phyloP scores from a whole-genome alignment of 2,888 invertebrate species.

The Drosophila mettleri region DNA sequence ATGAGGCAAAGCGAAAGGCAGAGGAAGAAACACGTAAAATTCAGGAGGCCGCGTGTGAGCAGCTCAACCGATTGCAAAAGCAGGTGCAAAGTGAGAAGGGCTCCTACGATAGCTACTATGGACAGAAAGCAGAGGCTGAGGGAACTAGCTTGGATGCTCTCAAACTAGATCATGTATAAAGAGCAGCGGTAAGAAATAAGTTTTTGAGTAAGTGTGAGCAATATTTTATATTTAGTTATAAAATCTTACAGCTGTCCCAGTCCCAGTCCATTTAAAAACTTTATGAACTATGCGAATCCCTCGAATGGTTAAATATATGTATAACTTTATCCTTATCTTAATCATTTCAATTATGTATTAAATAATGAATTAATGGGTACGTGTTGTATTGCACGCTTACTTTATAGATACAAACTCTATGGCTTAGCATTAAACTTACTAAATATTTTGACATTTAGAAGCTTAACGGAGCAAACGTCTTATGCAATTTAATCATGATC shows the following conservation, averaged over 20 bases:
- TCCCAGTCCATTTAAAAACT: conserved; percentile 39
- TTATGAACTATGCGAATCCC: conserved; percentile 38
- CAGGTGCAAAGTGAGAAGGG: conserved; percentile 62
- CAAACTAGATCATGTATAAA: conserved; percentile 69
- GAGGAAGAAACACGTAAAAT: conserved; percentile 77
- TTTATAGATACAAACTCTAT: conserved; percentile 9
- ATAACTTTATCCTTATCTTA: conserved; percentile 42
- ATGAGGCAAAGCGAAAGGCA: conserved; percentile 76
- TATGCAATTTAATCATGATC: neutral
- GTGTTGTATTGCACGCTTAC: conserved; percentile 40
- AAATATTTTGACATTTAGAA: conserved; percentile 32
- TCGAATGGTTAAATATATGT: conserved; percentile 46
- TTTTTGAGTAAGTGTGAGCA: conserved; percentile 20
- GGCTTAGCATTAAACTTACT: conserved; percentile 19
- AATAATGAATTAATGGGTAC: conserved; percentile 37
- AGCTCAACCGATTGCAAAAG: conserved; percentile 72
- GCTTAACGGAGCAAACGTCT: conserved; percentile 13
- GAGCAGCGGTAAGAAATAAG: conserved; percentile 35
- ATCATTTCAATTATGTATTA: conserved; percentile 47
- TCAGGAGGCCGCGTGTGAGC: conserved; percentile 81
- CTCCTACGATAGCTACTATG: conserved; percentile 72
- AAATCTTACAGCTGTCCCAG: conserved; percentile 51
- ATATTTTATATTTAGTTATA: conserved; percentile 32
- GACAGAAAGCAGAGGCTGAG: conserved; percentile 65
- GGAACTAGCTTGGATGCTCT: conserved; percentile 58